Conservation (phyloP, 1,140 invertebrate genomes). For the Anthonomus grandis region DNA sequence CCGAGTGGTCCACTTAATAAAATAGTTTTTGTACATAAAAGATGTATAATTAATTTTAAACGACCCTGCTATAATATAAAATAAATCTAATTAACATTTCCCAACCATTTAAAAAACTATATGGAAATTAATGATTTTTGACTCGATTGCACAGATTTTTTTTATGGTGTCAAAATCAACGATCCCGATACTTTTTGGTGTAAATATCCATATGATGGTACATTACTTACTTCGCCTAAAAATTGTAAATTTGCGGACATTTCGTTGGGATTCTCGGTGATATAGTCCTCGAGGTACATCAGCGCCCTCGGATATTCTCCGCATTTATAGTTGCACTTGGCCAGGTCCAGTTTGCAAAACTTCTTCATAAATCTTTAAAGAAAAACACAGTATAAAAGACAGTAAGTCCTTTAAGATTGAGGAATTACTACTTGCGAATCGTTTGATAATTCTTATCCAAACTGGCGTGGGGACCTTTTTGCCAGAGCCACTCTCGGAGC, state of each 20-base stretch:
- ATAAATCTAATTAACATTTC: no score
- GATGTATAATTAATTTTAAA: no score
- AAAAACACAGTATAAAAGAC: slow-evolving; percentile 1
- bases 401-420: not conserved
- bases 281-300: slow-evolving; percentile 70
- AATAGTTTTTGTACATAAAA: no score
- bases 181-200: not conserved
- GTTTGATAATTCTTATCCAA: slow-evolving; percentile 38
- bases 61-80: no score
- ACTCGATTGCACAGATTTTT: not conserved
- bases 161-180: not conserved
- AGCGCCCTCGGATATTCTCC: slow-evolving; percentile 70
- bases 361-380: slow-evolving; percentile 51
- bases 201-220: not conserved
- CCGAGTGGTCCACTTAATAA: no score
- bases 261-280: slow-evolving; percentile 56
- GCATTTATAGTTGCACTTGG: slow-evolving; percentile 67
- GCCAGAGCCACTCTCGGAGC: slow-evolving; percentile 60
- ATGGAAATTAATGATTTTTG: not conserved
- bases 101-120: not conserved
- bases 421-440: slow-evolving; percentile 30
- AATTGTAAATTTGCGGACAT: slow-evolving; percentile 61
- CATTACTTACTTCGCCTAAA: slow-evolving; percentile 57
- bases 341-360: slow-evolving; percentile 65
- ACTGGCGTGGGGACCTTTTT: slow-evolving; percentile 25